Evolutionary conservation across 2,113 vertebrate species (phyloP), one percentile per base, ranked within the genome.

Genomic region (Elachura formosa): DNA sequence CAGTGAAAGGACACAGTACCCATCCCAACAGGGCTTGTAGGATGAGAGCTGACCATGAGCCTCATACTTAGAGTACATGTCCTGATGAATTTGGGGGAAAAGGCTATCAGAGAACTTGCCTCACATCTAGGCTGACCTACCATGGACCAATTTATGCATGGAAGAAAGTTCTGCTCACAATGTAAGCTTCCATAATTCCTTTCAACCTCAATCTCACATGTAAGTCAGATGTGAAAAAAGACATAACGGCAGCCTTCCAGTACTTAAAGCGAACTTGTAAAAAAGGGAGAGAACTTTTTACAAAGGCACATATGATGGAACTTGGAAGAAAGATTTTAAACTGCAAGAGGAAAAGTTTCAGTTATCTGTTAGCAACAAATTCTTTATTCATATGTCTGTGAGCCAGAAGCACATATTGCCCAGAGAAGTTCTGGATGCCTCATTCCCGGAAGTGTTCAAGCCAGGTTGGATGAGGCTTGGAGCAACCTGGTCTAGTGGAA

Each of bases 1-100:
- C 24, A 51, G 31, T 5, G 33, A 29, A 82, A 25, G 26, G 4
- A 6, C 0, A 0, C 4, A 0, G 5, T 11, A 18, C 5, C 1
- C 14, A 16, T 14, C 43, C 31, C 17, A 11, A 10, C 13, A 7
- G 34, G 4, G 12, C 33, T 48, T 13, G 11, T 20, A 8, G 21
- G 4, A 6, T 46, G 26, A 26, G 22, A 64, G 21, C 7, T 0
- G 0, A 9, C 14, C 20, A 2, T 0, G 1, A 85, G 17, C 20
- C n/a, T 55, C 10, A 2, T 2, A 1, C 23, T 40, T 24, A 14
- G 11, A 54, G 41, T 10, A 12, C 4, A 1, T 2, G 2, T 38
- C 2, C 15, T 11, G 12, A 23, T 1, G 8, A 7, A 7, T 12
- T 21, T 68, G 13, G 15, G 12, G 49, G 16, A 14, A 5, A 24